Conservation (phyloP, 1,140 invertebrate species). For the Trinorchestia longiramus region DNA sequence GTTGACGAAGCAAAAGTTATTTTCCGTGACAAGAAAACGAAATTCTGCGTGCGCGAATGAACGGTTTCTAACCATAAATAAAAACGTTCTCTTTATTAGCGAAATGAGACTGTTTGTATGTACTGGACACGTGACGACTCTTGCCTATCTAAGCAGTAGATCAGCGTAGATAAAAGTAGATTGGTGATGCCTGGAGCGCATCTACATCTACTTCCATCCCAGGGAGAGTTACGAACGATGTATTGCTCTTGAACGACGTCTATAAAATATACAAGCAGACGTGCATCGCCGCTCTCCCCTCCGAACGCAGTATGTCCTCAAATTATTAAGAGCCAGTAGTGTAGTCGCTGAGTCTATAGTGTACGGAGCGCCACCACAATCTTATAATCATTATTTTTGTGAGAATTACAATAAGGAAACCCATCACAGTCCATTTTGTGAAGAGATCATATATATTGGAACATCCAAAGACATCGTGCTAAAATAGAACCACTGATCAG, state of each 20-base stretch:
- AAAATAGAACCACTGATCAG: neutral
- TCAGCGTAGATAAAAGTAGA: conserved; percentile 37
- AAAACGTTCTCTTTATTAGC: neutral
- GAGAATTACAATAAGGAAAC: no score
- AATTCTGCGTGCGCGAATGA: neutral
- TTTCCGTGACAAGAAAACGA: neutral
- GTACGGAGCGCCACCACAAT: no score
- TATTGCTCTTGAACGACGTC: conserved; percentile 22
- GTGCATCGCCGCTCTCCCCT: neutral
- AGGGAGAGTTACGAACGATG: conserved; percentile 24
- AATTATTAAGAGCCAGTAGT: neutral
- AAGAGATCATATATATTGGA: neutral
- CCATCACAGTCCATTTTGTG: neutral
- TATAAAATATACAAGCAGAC: conserved; percentile 11
- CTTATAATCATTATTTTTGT: no score
- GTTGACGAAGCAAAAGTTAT: no score
- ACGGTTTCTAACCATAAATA: neutral
- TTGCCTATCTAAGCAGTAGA: conserved; percentile 16
- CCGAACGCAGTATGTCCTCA: neutral
- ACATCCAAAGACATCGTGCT: neutral
- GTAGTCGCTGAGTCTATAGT: neutral
- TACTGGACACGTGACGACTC: neutral
- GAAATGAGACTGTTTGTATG: neutral
- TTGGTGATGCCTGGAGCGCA: neutral
- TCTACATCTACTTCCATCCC: conserved; percentile 35